These are phyloP conservation scores for Cartodere bifasciata DNA, from an alignment of 2,888 invertebrate genomes.

Conservation along the genomic window DNA sequence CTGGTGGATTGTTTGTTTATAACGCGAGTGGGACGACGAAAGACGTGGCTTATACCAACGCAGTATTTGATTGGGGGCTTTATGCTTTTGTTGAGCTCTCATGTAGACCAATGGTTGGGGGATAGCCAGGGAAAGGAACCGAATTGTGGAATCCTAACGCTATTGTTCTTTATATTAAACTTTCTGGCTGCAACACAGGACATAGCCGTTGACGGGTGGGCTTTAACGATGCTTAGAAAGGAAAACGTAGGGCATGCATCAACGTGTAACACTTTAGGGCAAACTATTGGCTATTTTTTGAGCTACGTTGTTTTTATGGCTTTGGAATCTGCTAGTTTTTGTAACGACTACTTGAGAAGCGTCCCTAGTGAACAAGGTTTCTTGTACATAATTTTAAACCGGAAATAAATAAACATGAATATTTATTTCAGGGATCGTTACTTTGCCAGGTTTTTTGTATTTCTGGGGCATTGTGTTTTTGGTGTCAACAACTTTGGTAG, in stretches of 20 bases:
- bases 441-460: slow-evolving; percentile 64
- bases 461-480: slow-evolving; percentile 95
- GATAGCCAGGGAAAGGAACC: slow-evolving; percentile 42
- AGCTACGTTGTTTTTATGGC: slow-evolving; percentile 96
- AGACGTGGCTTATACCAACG: slow-evolving; percentile 89
- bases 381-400: too few relatives aligned
- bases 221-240: slow-evolving; percentile 94
- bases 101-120: slow-evolving; percentile 68
- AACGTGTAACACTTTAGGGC: slow-evolving; percentile 97
- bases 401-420: too few relatives aligned
- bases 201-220: slow-evolving; percentile 99
- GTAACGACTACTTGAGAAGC: slow-evolving; percentile 78
- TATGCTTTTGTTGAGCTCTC: slow-evolving; percentile 75
- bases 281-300: slow-evolving; percentile 93
- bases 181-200: slow-evolving; percentile 98
- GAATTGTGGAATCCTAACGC: slow-evolving; percentile 66
- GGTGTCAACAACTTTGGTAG: slow-evolving; percentile 77
- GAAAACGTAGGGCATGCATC: slow-evolving; percentile 96
- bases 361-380: slow-evolving; percentile 57
- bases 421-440: slow-evolving; percentile 28
- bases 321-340: slow-evolving; percentile 90
- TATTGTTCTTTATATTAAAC: slow-evolving; percentile 81
- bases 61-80: slow-evolving; percentile 84
- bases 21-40: slow-evolving; percentile 75
- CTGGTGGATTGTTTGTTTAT: slow-evolving; percentile 89